These are phyloP conservation scores for Cygnus olor DNA, from an alignment of 2,797 vertebrate genomes.

Conservation along the genomic window DNA sequence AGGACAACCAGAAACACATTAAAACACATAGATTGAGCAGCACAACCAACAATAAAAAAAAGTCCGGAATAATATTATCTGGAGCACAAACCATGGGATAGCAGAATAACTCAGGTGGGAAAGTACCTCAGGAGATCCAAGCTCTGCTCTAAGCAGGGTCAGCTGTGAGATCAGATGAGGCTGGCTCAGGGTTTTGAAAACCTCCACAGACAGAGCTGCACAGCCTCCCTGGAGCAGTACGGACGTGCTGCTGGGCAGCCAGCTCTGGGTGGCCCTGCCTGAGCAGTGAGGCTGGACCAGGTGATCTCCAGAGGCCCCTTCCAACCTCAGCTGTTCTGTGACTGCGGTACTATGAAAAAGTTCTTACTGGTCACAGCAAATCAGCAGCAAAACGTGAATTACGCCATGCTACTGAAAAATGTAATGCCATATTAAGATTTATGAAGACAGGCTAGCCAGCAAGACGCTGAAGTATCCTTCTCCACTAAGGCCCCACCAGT, in stretches of 20 bases:
- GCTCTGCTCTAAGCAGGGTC: background rate
- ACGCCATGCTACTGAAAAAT: background rate
- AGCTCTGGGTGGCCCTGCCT: no score
- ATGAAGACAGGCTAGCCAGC: background rate
- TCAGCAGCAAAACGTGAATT: background rate
- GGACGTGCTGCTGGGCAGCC: no score
- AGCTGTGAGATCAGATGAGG: no score
- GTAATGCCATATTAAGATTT: background rate
- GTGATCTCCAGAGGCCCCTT: background rate
- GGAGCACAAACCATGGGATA: no score
- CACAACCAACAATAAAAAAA: background rate
- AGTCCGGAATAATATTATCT: background rate
- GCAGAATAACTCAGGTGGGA: background rate
- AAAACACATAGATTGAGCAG: background rate
- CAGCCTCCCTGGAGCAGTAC: no score
- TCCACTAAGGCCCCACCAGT: background rate
- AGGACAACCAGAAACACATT: background rate
- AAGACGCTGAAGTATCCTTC: background rate
- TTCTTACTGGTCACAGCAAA: background rate
- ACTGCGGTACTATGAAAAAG: background rate
- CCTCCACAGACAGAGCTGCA: no score
- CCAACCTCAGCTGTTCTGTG: background rate
- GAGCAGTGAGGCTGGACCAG: background rate
- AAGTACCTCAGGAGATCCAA: background rate
- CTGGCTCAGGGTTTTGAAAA: no score